Evolutionary conservation across 2,113 vertebrate genomes (phyloP), one percentile per base, ranked within the genome.

Genomic region (Zosterops lateralis): DNA sequence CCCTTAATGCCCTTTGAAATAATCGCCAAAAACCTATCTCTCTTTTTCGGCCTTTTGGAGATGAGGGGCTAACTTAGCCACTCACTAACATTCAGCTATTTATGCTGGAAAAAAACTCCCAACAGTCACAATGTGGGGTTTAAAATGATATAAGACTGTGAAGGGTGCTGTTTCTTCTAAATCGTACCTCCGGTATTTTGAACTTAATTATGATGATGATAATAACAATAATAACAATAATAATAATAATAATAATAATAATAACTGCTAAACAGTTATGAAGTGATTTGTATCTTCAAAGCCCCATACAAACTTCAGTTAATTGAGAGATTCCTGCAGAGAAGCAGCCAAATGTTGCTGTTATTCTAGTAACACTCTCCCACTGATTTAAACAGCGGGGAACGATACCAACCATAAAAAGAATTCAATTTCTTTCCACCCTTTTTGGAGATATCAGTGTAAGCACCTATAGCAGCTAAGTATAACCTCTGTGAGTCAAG

Each of bases 201-300:
- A 89, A 89, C 92, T 68, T 65, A 92, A 93, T 92, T 26, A 89
- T 61, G 71, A 62, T 83, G 24, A 65, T 84, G 84, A 81, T 48
- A 88, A 88, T 90, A 90, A 85, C 71, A 75, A 96, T 38, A 38
- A 38, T 83, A 26, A 65, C n/a, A n/a, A n/a, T 90, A 90, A 85
- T 74, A 75, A 96, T 38, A 38, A 38, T 83, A 26, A 65, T 84
- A 87, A 81, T 48, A 90, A 88, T 60, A 92, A 77, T 90, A 91
- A 85, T 74, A 75, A 96, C 83, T 93, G 71, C 85, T 92, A 94
- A 92, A 91, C 42, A 92, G 62, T 88, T 80, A 68, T 1, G 7
- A 82, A 83, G 53, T 70, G 80, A 95, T 92, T 92, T 84, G 8
- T 87, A 92, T 89, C 89, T 91, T 92, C 87, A 87, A 91, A 92